A percentile compares a stretch with the other conserved stretches of the same genome.
phyloP scores from a whole-genome alignment of 2,113 vertebrate genomes.

The Rutilus rutilus region DNA sequence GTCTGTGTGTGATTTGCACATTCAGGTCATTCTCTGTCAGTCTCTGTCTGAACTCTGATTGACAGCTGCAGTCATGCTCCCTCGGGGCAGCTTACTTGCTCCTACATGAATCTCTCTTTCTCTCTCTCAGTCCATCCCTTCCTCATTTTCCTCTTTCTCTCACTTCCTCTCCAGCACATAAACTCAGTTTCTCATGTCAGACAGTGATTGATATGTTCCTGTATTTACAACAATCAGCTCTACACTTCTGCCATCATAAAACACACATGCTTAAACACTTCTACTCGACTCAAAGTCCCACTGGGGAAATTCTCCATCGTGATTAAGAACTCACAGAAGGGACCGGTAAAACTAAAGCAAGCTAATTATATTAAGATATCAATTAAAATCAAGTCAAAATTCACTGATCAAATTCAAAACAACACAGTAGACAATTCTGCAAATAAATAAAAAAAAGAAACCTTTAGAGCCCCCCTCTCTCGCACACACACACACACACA shows the following conservation, averaged over 20 bases:
- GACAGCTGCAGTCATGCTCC: slow-evolving; percentile 58
- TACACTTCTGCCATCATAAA: slow-evolving; percentile 21
- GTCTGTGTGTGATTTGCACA: slow-evolving; percentile 53
- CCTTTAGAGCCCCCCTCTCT: not conserved
- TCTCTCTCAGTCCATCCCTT: slow-evolving; percentile 13
- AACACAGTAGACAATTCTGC: not conserved
- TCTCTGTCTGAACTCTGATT: slow-evolving; percentile 55
- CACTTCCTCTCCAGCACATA: not conserved
- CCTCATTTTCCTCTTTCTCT: slow-evolving; percentile 14
- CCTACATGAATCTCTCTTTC: slow-evolving; percentile 28
- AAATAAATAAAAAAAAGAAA: not conserved
- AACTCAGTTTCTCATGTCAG: slow-evolving; percentile 25
- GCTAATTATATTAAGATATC: not conserved
- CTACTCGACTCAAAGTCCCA: not conserved
- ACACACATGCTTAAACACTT: slow-evolving; percentile 25
- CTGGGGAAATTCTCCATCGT: not conserved
- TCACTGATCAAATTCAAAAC: not conserved
- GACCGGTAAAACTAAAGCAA: slow-evolving; percentile 4
- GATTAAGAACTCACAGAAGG: slow-evolving; percentile 20
- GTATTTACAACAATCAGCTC: slow-evolving; percentile 33
- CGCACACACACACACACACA: too few species aligned
- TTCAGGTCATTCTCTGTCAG: slow-evolving; percentile 58
- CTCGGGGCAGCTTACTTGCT: slow-evolving; percentile 43
- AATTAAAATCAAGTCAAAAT: not conserved
- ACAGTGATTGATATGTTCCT: slow-evolving; percentile 31